Evolutionary conservation across 2,888 invertebrate species (phyloP).

Genomic region (Macrosoma leucophasiata): DNA sequence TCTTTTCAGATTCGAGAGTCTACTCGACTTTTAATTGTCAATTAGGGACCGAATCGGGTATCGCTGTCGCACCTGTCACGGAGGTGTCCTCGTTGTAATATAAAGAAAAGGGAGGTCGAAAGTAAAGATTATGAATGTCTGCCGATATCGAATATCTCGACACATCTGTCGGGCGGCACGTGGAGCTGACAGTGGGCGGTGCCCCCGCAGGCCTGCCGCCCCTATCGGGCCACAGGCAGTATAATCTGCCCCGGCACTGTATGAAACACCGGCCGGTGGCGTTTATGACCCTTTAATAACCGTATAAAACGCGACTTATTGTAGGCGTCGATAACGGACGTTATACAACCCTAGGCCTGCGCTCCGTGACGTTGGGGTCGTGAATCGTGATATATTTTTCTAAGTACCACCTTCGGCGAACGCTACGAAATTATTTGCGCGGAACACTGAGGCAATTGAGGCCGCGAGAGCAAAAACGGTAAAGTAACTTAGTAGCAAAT

Average conservation of each 20-base stretch:
- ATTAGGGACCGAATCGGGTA: no score
- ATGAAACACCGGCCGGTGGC: conserved; percentile 74
- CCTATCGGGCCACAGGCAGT: conserved; percentile 57
- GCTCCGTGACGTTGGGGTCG: conserved; percentile 43
- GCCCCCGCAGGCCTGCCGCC: conserved; percentile 28
- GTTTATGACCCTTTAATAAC: conserved; percentile 75
- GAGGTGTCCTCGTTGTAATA: conserved; percentile 62
- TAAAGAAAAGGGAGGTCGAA: conserved; percentile 63
- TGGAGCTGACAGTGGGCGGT: conserved; percentile 64
- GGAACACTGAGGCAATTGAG: no score
- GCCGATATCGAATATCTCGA: conserved; percentile 72
- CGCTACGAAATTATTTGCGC: conserved; percentile 26
- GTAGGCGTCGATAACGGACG: conserved; percentile 71
- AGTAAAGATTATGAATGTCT: conserved; percentile 73
- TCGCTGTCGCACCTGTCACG: conserved; percentile 47
- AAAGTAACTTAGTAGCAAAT: no score
- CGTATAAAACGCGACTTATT: conserved; percentile 76
- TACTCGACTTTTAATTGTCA: no score
- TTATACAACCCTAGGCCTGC: conserved; percentile 61
- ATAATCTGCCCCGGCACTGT: conserved; percentile 71
- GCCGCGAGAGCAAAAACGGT: no score
- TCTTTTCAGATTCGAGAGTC: no score
- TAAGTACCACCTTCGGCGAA: conserved; percentile 33
- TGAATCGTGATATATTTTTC: conserved; percentile 40
- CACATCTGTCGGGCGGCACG: conserved; percentile 71